phyloP scores from a whole-genome alignment of 2,888 invertebrate species.

The Gonocerus acuteangulatus region DNA sequence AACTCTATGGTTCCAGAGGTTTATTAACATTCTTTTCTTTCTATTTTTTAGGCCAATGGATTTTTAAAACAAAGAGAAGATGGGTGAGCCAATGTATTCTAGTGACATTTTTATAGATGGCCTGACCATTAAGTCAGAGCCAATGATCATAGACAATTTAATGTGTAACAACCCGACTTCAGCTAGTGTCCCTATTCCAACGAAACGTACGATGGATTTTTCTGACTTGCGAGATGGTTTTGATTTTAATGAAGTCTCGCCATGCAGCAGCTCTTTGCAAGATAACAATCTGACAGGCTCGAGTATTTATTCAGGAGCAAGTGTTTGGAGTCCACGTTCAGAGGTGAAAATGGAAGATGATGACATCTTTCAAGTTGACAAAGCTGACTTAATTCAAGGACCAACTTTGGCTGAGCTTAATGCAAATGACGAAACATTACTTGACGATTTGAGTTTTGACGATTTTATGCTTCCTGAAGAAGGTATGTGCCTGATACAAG shows the following conservation, averaged over 20 bases:
- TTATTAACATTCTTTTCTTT: background rate
- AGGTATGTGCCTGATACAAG: constrained; percentile 50
- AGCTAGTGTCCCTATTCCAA: constrained; percentile 59
- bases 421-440: constrained; percentile 61
- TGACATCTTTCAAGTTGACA: constrained; percentile 82
- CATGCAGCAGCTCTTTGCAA: constrained; percentile 37
- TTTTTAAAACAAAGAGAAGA: constrained; percentile 19
- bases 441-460: constrained; percentile 80
- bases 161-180: constrained; percentile 43
- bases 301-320: constrained; percentile 34
- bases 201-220: constrained; percentile 45
- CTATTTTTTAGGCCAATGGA: constrained; percentile 14
- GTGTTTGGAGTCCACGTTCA: constrained; percentile 33
- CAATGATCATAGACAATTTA: constrained; percentile 41
- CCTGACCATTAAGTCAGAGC: constrained; percentile 57
- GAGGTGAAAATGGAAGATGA: constrained; percentile 74
- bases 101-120: constrained; percentile 58
- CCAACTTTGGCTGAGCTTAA: constrained; percentile 79
- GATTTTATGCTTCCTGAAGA: constrained; percentile 70
- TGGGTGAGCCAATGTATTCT: constrained; percentile 50
- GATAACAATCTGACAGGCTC: constrained; percentile 35
- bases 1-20: background rate
- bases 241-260: constrained; percentile 44
- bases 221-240: constrained; percentile 46
- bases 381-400: constrained; percentile 73